Conservation (phyloP, 2,113 vertebrate species). For the Mastomys natalensis region DNA sequence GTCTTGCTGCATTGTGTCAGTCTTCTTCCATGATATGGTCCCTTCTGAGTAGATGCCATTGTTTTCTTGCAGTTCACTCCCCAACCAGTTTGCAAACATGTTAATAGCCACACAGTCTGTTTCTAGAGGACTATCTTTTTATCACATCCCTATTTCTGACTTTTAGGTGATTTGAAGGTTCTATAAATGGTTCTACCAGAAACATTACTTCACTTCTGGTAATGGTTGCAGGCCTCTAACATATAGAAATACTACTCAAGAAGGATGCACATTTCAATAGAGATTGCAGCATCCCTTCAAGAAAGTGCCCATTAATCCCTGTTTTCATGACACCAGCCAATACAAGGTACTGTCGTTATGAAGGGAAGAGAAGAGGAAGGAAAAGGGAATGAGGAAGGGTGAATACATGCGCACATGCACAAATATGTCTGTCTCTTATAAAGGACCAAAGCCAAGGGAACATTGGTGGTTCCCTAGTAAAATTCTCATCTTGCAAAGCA, state of each 20-base stretch:
- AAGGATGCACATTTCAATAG: background rate
- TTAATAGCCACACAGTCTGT: background rate
- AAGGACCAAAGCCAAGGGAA: background rate
- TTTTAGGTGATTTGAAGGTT: background rate
- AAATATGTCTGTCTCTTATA: background rate
- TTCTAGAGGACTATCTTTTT: background rate
- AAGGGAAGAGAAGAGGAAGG: background rate
- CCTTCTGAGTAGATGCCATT: background rate
- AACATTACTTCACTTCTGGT: background rate
- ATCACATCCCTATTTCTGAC: background rate
- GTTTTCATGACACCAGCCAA: background rate
- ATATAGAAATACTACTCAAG: background rate
- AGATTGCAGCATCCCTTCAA: background rate
- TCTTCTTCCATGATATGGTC: background rate
- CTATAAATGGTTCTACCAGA: background rate
- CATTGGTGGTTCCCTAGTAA: background rate
- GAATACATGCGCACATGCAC: no score
- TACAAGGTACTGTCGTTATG: background rate
- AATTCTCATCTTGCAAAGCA: background rate
- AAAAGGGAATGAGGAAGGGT: background rate
- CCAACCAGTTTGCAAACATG: background rate
- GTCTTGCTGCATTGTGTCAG: accelerated
- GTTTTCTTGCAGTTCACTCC: background rate
- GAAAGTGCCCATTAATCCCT: background rate
- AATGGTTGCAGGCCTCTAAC: background rate